Conservation (phyloP, 2,888 invertebrate species). For the Tenodera sinensis region DNA sequence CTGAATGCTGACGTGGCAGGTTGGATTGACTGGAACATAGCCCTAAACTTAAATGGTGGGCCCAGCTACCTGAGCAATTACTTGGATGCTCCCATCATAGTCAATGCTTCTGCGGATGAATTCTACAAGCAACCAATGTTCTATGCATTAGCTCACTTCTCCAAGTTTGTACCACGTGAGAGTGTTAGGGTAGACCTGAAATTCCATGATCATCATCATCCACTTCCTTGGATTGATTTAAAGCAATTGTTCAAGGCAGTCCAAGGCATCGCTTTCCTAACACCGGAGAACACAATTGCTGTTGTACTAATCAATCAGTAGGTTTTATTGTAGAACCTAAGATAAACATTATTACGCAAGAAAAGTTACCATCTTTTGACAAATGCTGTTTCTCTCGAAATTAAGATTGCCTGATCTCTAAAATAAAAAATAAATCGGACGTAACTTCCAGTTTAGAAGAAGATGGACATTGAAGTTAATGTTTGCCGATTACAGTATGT, state of each 20-base stretch:
- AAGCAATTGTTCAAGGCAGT: background rate
- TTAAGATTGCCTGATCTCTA: too few species aligned
- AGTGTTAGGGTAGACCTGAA: slow-evolving; percentile 36
- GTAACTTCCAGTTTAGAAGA: too few species aligned
- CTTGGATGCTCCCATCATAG: slow-evolving; percentile 55
- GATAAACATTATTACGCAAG: too few species aligned
- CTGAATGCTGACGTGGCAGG: slow-evolving; percentile 36
- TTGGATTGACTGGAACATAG: slow-evolving; percentile 56
- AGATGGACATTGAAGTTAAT: too few species aligned
- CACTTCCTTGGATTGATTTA: background rate
- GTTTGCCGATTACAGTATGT: too few species aligned
- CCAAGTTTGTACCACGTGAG: background rate
- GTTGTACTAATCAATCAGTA: background rate
- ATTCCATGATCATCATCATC: slow-evolving; percentile 65
- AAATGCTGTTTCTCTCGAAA: too few species aligned
- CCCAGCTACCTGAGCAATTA: slow-evolving; percentile 52
- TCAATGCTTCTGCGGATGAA: slow-evolving; percentile 58
- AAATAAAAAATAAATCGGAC: too few species aligned
- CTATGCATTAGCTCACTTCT: background rate
- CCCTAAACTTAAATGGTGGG: slow-evolving; percentile 48
- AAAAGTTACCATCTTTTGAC: too few species aligned
- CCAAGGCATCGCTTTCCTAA: background rate
- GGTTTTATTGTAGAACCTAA: background rate
- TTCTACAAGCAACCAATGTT: slow-evolving; percentile 84
- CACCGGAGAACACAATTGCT: background rate